Evolutionary conservation across 2,113 vertebrate species (phyloP), one percentile per base, ranked within the genome.

Genomic region (Alaudala cheleensis): DNA sequence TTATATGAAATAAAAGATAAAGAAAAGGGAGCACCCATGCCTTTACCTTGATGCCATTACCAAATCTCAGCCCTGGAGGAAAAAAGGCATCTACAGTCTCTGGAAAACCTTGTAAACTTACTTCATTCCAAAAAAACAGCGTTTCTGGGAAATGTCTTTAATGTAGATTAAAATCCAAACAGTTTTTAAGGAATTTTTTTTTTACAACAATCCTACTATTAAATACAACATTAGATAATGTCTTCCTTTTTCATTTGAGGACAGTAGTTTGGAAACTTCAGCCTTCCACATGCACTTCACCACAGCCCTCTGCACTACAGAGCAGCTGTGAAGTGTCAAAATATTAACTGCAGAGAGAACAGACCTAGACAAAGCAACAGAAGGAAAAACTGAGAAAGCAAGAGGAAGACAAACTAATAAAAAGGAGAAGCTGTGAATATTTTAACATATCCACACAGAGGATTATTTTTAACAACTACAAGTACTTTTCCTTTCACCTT

Each of bases 401-500:
- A 58, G 23, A 92, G 49, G 51, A 88, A 84, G 51, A 74, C 12
- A 51, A 14, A 65, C 28, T 61, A 85, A 53, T 6, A 45, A 93
- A 79, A 91, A 85, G 9, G 21, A 86, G 26, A 67, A 44, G 24
- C 3, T 42, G 85, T 94, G 74, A 92, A 80, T 95, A 92, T 91
- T 95, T 90, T 85, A 88, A 74, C 58, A 90, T 93, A 90, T 88
- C 57, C 88, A 92, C 62, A 69, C 0, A 87, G 33, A 70, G 4
- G 14, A 56, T 56, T 78, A 12, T 74, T 87, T 64, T 64, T 72
- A 82, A 70, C 11, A 95, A 73, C 78, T 92, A 73, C 86, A 71
- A 42, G 24, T 24, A 92, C n/a, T 92, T 93, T 91, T 93, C 81
- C 70, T 84, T 92, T 71, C 93, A 86, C 51, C 23, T 81, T 64